These are phyloP conservation scores for Eristalinus sepulchralis DNA, from an alignment of 2,888 invertebrate genomes.

Conservation along the genomic window DNA sequence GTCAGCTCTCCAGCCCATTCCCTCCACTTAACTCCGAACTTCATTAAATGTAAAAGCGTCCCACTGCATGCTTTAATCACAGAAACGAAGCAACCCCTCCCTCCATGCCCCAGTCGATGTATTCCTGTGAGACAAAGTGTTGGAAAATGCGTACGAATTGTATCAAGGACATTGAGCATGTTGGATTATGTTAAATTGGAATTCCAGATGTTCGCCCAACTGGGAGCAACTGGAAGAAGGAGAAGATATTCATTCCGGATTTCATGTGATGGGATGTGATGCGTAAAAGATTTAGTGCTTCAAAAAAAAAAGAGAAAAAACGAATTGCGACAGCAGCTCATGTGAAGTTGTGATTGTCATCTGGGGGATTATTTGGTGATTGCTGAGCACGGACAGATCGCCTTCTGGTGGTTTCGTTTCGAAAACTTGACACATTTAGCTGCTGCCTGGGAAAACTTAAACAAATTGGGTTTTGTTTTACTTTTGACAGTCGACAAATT, in stretches of 20 bases:
- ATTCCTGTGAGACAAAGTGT: not conserved
- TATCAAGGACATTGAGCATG: not conserved
- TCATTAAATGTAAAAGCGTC: not conserved
- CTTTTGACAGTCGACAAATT: not conserved
- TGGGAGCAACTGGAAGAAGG: not conserved
- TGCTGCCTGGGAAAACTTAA: not conserved
- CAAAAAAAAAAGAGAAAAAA: not conserved
- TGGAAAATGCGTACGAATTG: not conserved
- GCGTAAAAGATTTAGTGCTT: slow-evolving; percentile 10
- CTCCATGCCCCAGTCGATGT: not conserved
- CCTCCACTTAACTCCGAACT: not conserved
- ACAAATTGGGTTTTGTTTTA: not conserved
- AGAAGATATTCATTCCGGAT: not conserved
- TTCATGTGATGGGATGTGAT: not conserved
- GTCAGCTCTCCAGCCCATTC: not conserved
- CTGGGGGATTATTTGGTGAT: not conserved
- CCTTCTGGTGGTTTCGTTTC: not conserved
- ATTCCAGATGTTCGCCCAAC: not conserved
- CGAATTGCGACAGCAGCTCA: not conserved
- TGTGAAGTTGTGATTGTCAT: slow-evolving; percentile 8
- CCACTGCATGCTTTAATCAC: not conserved
- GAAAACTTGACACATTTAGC: not conserved
- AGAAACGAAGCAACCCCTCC: not conserved
- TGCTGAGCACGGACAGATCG: not conserved
- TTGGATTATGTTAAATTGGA: not conserved